A percentile compares a stretch with the other conserved stretches of the same genome.
Evolutionary conservation across 2,113 vertebrate species (phyloP).

Genomic region (Bos taurus): ARS-UCD2.0 NC_037329.1:86102001-86102500

Average conservation of each 20-base stretch:
- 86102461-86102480: constrained; percentile 68
- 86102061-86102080: background rate
- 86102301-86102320: constrained; percentile 92
- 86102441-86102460: constrained; percentile 29
- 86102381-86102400: constrained; percentile 58
- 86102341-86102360: constrained; percentile 85
- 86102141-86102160: background rate
- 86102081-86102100: constrained; percentile 19
- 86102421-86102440: constrained; percentile 43
- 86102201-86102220: background rate
- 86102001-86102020: background rate
- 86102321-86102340: constrained; percentile 89
- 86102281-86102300: constrained; percentile 96
- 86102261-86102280: constrained; percentile 86
- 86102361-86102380: constrained; percentile 80
- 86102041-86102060: constrained; percentile 13
- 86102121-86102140: background rate
- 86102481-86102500: constrained; percentile 66
- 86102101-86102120: background rate
- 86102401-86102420: constrained; percentile 55
- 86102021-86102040: background rate
- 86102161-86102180: constrained; percentile 1
- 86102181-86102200: constrained; percentile 39
- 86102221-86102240: constrained; percentile 39
- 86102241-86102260: constrained; percentile 54